Evolutionary conservation across 2,888 invertebrate species (phyloP), one percentile per base, ranked within the genome.

Genomic region (Sepiola atlantica): DNA sequence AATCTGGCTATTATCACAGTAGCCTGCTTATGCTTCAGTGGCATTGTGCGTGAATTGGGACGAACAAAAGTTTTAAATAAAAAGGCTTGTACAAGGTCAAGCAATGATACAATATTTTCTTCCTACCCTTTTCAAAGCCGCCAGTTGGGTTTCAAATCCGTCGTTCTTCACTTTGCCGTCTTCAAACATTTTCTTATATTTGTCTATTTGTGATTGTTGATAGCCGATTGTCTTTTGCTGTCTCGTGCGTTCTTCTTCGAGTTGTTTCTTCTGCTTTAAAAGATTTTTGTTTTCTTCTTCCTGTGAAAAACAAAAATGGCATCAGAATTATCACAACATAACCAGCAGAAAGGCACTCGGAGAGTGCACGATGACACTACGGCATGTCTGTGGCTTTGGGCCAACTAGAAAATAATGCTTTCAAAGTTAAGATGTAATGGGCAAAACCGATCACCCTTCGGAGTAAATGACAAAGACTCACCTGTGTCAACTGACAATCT

Each of bases 161-260:
- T 97, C 97, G 20, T 96, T 95, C 95, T 97, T 97, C 12, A 95
- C 95, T 95, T 97, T 97, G 20, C 97, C 96, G 54, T 97, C 97
- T 32, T 97, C 97, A 0, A 97, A 95, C n/a, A 97, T 95, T 94
- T 97, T 97, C 95, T 97, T 97, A 95, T 97, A 97, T 94, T 97
- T 97, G 91, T 97, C 97, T 24, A 97, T 96, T 95, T 97, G 97
- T 16, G 96, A 95, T 94, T 97, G 97, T 91, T 97, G 97, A 28
- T 96, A 95, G 4, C 96, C 96, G 57, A 96, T 96, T 20, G 97
- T 97, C 90, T 97, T 95, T 35, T 96, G 95, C 20, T 97, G 95
- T 92, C 97, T 95, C 2, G 96, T 96, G 93, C 97, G 95, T 77
- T 97, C 97, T 20, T 97, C 97, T 94, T 97, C 97, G 24, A 97